Conservation (phyloP, 2,113 vertebrate species). For the Piprites chloris region DNA sequence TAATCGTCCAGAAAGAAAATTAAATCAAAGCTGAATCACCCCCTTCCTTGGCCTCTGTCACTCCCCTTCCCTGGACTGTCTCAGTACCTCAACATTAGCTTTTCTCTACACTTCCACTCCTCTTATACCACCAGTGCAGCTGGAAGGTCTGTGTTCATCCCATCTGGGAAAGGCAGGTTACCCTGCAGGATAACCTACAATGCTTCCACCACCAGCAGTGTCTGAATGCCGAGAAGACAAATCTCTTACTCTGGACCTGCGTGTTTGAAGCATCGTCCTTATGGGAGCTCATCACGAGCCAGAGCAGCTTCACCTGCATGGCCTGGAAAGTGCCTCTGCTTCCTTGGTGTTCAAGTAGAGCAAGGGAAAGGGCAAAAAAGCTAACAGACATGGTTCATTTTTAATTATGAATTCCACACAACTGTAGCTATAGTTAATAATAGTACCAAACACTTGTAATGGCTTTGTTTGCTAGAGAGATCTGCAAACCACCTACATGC, state of each 20-base stretch:
- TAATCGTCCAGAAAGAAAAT: background rate
- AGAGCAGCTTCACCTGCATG: rapidly evolving
- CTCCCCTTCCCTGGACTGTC: rapidly evolving
- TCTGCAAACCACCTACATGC: background rate
- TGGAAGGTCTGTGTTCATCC: background rate
- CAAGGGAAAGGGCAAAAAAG: background rate
- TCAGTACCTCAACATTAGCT: background rate
- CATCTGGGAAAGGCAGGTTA: background rate
- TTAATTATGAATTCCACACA: background rate
- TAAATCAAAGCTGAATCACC: rapidly evolving
- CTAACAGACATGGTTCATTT: background rate
- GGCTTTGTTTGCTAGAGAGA: background rate
- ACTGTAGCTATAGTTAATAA: background rate
- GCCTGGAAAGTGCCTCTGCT: background rate
- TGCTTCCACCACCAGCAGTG: background rate
- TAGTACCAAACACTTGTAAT: background rate
- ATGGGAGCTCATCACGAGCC: background rate
- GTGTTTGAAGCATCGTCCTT: rapidly evolving
- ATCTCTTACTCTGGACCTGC: background rate
- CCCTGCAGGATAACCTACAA: background rate
- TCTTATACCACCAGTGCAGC: background rate
- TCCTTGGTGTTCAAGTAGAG: background rate
- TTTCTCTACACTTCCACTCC: background rate
- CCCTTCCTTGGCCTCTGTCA: background rate
- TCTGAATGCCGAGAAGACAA: background rate